Percentiles rank a stretch among this genome's conserved stretches.
phyloP scores from a whole-genome alignment of 1,140 invertebrate species.

The Drosophila sproati region DNA sequence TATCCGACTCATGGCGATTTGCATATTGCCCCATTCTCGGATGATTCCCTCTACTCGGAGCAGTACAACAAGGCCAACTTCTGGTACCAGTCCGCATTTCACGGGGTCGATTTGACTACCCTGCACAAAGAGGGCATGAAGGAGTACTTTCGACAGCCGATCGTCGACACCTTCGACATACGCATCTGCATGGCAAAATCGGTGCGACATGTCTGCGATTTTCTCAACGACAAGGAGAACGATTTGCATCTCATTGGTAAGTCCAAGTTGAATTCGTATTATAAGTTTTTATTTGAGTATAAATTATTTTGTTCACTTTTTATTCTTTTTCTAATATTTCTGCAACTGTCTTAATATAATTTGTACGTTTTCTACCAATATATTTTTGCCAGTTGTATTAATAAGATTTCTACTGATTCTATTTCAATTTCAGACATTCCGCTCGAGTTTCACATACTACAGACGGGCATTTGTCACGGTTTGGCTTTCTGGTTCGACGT shows the following conservation, averaged over 20 bases:
- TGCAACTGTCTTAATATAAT: no score
- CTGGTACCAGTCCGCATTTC: constrained; percentile 99
- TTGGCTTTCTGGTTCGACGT: constrained; percentile 99
- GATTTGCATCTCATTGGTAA: constrained; percentile 96
- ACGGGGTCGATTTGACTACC: constrained; percentile 97
- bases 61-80: constrained; percentile 99
- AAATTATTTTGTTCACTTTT: no score
- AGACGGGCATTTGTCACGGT: constrained; percentile 98
- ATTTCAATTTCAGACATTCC: constrained; percentile 90
- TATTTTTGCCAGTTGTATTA: no score
- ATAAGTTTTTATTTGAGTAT: neutral
- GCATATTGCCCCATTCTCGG: constrained; percentile 99
- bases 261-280: neutral
- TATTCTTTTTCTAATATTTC: no score
- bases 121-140: constrained; percentile 96
- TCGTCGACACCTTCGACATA: constrained; percentile 99
- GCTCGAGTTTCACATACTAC: constrained; percentile 95
- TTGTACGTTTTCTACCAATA: no score
- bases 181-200: constrained; percentile 98
- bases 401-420: no score
- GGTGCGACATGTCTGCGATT: constrained; percentile 97
- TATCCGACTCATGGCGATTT: constrained; percentile 98
- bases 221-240: constrained; percentile 95
- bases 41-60: constrained; percentile 99
- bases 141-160: constrained; percentile 99